Percentiles rank a stretch among this genome's conserved stretches.
Evolutionary conservation across 2,797 vertebrate genomes (phyloP).

Genomic region (Ctenopoma multispine): DNA sequence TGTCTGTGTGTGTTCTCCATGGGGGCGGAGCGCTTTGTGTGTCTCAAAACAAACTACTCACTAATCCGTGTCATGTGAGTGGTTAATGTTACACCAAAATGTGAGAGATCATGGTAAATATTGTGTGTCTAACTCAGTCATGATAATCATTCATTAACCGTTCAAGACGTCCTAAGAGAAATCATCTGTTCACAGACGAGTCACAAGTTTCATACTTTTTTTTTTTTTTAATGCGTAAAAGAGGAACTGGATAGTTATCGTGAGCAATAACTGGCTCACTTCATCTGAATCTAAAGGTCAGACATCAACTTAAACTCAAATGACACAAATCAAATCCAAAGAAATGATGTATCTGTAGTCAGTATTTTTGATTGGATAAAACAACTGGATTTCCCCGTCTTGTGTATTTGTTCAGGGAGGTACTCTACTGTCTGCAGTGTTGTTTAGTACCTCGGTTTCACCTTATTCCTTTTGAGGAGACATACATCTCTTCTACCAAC

Average conservation of each 20-base stretch:
- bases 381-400: no score
- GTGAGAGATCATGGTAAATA: slow-evolving; percentile 14
- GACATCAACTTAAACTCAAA: neutral
- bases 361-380: no score
- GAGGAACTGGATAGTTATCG: neutral
- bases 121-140: neutral
- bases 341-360: no score
- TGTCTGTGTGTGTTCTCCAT: slow-evolving; percentile 15
- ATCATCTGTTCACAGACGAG: neutral
- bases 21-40: slow-evolving; percentile 8
- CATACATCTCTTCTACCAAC: no score
- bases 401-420: no score
- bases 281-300: slow-evolving; percentile 4
- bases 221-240: neutral
- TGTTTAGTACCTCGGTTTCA: no score
- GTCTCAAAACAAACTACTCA: slow-evolving; percentile 60
- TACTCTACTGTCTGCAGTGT: no score
- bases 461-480: no score
- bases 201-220: neutral
- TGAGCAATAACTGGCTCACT: neutral
- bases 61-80: slow-evolving; percentile 48
- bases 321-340: neutral
- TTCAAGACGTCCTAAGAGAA: neutral
- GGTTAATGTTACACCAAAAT: slow-evolving; percentile 50
- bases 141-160: neutral